Evolutionary conservation across 2,797 vertebrate species (phyloP).

Genomic region (Pteropus rufus): DNA sequence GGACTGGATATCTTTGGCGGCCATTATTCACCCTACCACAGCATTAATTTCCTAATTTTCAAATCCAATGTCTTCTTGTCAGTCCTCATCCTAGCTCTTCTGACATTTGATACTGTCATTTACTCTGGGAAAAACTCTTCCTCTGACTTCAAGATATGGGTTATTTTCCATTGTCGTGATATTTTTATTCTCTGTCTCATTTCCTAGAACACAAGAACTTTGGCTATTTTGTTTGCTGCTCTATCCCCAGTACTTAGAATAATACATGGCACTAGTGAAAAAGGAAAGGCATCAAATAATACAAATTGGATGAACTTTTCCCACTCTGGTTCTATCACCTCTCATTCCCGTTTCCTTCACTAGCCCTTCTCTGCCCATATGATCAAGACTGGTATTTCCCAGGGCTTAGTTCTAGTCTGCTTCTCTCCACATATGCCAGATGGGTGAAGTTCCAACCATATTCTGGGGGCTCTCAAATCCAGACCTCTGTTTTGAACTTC

Average conservation of each 20-base stretch:
- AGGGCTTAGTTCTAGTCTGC: not conserved
- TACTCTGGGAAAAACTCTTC: not conserved
- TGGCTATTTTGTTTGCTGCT: not conserved
- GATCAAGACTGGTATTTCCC: not conserved
- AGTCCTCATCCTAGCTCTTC: not conserved
- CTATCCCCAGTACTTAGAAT: not conserved
- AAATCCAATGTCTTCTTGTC: not conserved
- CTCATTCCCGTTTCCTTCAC: not conserved
- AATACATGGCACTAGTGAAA: not conserved
- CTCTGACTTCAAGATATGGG: not conserved
- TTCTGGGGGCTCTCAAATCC: not conserved
- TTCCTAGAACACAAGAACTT: not conserved
- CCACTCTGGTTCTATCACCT: not conserved
- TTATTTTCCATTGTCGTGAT: not conserved
- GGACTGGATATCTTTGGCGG: not conserved
- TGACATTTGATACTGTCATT: not conserved
- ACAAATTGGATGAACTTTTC: not conserved
- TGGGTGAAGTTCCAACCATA: not conserved
- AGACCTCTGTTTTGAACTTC: not conserved
- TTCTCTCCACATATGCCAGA: not conserved
- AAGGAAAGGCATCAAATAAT: not conserved
- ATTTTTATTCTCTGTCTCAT: not conserved
- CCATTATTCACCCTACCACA: not conserved
- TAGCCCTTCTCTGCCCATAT: not conserved
- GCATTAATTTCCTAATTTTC: not conserved